Evolutionary conservation across 1,140 invertebrate genomes (phyloP).

Genomic region (Aphelinus certus): DNA sequence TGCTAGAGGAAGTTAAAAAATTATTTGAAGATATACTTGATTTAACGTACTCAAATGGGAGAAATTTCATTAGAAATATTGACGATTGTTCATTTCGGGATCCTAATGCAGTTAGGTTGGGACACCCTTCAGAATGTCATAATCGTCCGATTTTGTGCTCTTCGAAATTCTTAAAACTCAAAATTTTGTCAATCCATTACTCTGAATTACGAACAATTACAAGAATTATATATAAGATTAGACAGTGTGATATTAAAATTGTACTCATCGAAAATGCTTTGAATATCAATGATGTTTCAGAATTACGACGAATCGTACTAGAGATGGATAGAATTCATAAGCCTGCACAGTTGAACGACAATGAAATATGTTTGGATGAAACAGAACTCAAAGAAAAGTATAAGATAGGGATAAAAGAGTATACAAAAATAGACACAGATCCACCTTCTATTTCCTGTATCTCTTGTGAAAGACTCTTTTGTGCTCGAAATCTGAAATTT

Average conservation of each 20-base stretch:
- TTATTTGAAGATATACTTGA: conserved; percentile 5
- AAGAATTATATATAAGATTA: not conserved
- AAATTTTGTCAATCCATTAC: not conserved
- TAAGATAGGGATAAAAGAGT: not conserved
- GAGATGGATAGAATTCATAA: too few relatives aligned
- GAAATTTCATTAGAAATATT: conserved; percentile 7
- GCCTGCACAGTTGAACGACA: too few relatives aligned
- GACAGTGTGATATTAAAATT: not conserved
- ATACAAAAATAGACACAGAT: conserved; percentile 20
- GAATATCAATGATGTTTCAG: not conserved
- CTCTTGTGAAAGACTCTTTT: conserved; percentile 46
- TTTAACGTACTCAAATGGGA: not conserved
- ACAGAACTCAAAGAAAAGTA: not conserved
- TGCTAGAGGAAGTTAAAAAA: conserved; percentile 6
- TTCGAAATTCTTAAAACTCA: conserved; percentile 4
- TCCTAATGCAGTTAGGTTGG: not conserved
- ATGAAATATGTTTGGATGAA: not conserved
- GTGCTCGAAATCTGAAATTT: conserved; percentile 34
- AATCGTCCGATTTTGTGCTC: not conserved
- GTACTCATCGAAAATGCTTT: not conserved
- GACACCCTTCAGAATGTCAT: conserved; percentile 7
- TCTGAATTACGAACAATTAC: not conserved
- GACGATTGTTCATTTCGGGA: not conserved
- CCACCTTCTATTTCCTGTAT: conserved; percentile 37
- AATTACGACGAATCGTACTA: too few relatives aligned